These are phyloP conservation scores for Operophtera brumata DNA, from an alignment of 2,888 invertebrate genomes.

Conservation along the genomic window DNA sequence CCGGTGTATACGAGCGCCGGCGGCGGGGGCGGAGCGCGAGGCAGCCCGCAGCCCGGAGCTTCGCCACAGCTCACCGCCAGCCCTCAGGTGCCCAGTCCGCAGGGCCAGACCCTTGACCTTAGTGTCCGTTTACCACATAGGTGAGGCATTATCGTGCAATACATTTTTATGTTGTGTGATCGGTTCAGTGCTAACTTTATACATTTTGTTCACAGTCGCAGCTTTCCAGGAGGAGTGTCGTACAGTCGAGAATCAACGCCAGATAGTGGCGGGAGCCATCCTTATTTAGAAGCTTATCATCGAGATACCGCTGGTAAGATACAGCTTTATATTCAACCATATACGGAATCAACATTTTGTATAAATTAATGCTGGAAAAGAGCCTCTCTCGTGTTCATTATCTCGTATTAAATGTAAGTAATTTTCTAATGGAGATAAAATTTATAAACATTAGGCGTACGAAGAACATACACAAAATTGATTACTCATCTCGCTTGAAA, in stretches of 20 bases:
- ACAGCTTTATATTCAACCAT: not conserved
- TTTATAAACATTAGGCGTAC: constrained; percentile 21
- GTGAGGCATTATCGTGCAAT: constrained; percentile 71
- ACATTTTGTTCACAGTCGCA: constrained; percentile 68
- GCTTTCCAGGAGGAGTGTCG: constrained; percentile 83
- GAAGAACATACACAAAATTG: constrained; percentile 26
- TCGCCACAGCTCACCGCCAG: constrained; percentile 91
- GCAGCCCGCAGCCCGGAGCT: constrained; percentile 92
- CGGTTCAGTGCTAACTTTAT: constrained; percentile 30
- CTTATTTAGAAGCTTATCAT: constrained; percentile 90
- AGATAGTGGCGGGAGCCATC: constrained; percentile 92
- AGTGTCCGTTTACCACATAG: constrained; percentile 93
- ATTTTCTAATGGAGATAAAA: constrained; percentile 30
- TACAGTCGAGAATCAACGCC: constrained; percentile 95
- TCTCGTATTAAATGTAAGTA: constrained; percentile 18
- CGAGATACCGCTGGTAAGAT: constrained; percentile 89
- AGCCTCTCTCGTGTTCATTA: constrained; percentile 19
- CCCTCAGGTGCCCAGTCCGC: constrained; percentile 94
- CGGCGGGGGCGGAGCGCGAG: constrained; percentile 85
- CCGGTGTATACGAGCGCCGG: constrained; percentile 89
- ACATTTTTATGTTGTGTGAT: not conserved
- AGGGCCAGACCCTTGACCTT: constrained; percentile 94
- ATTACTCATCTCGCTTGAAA: constrained; percentile 30
- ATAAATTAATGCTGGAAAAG: constrained; percentile 10
- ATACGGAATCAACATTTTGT: not conserved